phyloP scores from a whole-genome alignment of 2,888 invertebrate genomes.

The Volucella inflata region DNA sequence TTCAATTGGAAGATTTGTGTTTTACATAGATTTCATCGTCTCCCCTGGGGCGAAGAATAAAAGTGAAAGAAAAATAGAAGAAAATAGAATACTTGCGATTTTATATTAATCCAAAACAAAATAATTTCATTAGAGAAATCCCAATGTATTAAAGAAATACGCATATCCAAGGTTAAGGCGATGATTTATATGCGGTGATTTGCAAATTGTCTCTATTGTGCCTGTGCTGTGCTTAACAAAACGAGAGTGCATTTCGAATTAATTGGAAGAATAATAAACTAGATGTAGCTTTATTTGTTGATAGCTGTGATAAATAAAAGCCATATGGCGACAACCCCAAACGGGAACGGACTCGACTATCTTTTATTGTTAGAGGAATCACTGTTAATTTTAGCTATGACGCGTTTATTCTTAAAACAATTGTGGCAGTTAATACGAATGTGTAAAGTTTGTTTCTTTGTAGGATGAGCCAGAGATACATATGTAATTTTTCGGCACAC shows the following conservation, averaged over 20 bases:
- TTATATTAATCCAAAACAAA: slow-evolving; percentile 64
- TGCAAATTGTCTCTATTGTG: slow-evolving; percentile 43
- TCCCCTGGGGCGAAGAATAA: slow-evolving; percentile 15
- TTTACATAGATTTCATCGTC: slow-evolving; percentile 48
- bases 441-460: neutral
- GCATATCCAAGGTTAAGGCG: slow-evolving; percentile 69
- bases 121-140: slow-evolving; percentile 27
- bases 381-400: slow-evolving; percentile 55
- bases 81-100: slow-evolving; percentile 15
- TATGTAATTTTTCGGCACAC: slow-evolving; percentile 33
- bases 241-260: slow-evolving; percentile 40
- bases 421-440: slow-evolving; percentile 53
- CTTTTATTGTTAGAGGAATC: slow-evolving; percentile 9
- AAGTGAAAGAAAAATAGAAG: slow-evolving; percentile 5
- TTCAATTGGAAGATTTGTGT: slow-evolving; percentile 59
- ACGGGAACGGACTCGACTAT: slow-evolving; percentile 32
- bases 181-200: slow-evolving; percentile 59
- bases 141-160: slow-evolving; percentile 28
- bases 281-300: neutral
- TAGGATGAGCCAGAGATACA: neutral
- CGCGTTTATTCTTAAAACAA: slow-evolving; percentile 40
- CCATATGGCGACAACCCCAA: slow-evolving; percentile 47
- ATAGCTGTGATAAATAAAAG: slow-evolving; percentile 50
- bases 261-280: slow-evolving; percentile 62
- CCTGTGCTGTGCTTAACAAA: slow-evolving; percentile 39